These are phyloP conservation scores for Drosophila barbarae DNA, from an alignment of 2,888 invertebrate genomes.

Conservation along the genomic window DNA sequence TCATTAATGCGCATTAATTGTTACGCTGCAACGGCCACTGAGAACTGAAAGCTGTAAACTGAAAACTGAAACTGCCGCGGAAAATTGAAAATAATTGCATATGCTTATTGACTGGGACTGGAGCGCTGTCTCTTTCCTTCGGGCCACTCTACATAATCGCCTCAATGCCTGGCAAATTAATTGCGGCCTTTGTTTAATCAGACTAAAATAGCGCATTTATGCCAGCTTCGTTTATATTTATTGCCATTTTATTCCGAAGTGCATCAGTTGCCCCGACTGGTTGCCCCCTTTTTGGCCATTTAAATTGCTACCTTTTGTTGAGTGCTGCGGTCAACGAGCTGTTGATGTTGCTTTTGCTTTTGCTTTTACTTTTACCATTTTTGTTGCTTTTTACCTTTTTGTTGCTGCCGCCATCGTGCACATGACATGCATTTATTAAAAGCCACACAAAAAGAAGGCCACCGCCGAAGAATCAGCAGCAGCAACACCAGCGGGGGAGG, in stretches of 20 bases:
- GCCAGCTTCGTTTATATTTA: slow-evolving; percentile 52
- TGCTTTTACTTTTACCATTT: background rate
- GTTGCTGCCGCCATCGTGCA: slow-evolving; percentile 13
- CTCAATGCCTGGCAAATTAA: slow-evolving; percentile 54
- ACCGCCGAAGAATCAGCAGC: slow-evolving; percentile 3
- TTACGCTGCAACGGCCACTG: slow-evolving; percentile 53
- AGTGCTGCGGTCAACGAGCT: slow-evolving; percentile 35
- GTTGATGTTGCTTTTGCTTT: slow-evolving; percentile 10
- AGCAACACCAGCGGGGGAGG: background rate
- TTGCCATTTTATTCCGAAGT: slow-evolving; percentile 45
- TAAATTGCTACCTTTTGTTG: slow-evolving; percentile 52
- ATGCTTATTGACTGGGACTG: slow-evolving; percentile 34
- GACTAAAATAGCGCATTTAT: slow-evolving; percentile 51
- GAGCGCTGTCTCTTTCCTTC: background rate
- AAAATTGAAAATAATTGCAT: slow-evolving; percentile 58
- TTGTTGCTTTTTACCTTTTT: background rate
- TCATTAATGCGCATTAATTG: slow-evolving; percentile 74
- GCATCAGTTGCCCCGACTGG: slow-evolving; percentile 7
- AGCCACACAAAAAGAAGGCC: slow-evolving; percentile 31
- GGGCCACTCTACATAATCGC: slow-evolving; percentile 41
- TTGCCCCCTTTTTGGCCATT: slow-evolving; percentile 13
- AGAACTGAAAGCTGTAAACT: slow-evolving; percentile 42
- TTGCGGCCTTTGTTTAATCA: slow-evolving; percentile 61
- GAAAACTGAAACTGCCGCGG: slow-evolving; percentile 55
- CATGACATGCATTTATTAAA: slow-evolving; percentile 52